Evolutionary conservation across 2,113 vertebrate genomes (phyloP), one percentile per base, ranked within the genome.

Genomic region (Coturnix japonica): DNA sequence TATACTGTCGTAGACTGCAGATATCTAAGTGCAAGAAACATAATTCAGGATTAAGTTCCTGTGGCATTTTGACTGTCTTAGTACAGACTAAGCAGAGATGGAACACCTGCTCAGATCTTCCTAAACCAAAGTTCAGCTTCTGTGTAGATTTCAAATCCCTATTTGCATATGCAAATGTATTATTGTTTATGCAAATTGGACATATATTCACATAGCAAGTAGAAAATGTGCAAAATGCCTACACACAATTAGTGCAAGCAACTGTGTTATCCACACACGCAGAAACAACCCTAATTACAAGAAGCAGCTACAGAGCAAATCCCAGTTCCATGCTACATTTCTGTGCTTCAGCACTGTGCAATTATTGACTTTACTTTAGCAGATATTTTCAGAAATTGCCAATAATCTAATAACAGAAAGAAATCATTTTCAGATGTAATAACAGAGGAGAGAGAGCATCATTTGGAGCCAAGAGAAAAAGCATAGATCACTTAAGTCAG

Each of bases 181-280:
- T 2, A 43, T 39, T 87, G 82, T 91, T 90, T 92, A 91, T 80
- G 75, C 65, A 89, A 94, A 91, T 81, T 53, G 87, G 31, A 7
- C 49, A 59, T 92, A 91, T 80, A 60, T 74, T 91, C 90, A 90
- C 69, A 81, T 43, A 44, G 85, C 35, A 77, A 83, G 41, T 41
- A 88, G 73, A 64, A 89, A 93, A 86, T 71, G 26, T 85, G 56
- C 60, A 67, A 54, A 56, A 59, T 74, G 69, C 35, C 65, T 77
- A 46, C 0, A 5, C 23, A 67, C 43, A 87, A 83, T 81, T 69
- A 90, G 57, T 30, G 39, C 43, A 74, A 93, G 72, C 43, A 78
- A 88, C 47, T 81, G 56, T 51, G 30, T 25, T 70, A 77, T 17
- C 30, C 28, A 54, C 8, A 61, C n/a, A 56, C 26, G 74, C 65